Conservation (phyloP, 2,113 vertebrate species). For the Pangasianodon hypophthalmus region DNA sequence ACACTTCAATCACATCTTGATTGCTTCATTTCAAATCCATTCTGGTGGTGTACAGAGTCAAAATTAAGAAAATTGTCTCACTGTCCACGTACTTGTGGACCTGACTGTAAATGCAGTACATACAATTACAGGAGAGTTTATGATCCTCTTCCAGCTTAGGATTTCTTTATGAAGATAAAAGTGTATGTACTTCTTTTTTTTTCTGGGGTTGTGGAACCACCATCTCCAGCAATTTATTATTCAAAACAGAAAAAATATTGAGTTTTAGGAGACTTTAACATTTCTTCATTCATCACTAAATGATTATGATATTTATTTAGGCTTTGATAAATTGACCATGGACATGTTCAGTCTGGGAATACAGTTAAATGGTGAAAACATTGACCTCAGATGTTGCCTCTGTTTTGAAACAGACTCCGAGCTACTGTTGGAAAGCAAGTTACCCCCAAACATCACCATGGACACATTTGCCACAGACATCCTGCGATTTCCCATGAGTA, state of each 20-base stretch:
- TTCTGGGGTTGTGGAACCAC: not conserved
- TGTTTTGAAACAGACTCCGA: conserved; percentile 62
- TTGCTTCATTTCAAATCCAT: too few species aligned
- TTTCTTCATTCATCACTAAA: not conserved
- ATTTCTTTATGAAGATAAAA: not conserved
- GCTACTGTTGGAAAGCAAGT: conserved; percentile 70
- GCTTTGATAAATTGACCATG: not conserved
- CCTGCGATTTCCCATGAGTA: conserved; percentile 75
- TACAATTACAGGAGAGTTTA: not conserved
- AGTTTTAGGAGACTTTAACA: not conserved
- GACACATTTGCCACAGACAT: conserved; percentile 79
- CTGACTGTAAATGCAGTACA: not conserved
- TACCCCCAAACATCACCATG: conserved; percentile 83
- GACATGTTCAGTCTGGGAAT: not conserved
- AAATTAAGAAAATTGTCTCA: too few species aligned
- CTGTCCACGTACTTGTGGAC: too few species aligned
- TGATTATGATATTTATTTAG: not conserved
- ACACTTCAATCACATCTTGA: too few species aligned
- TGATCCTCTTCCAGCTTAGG: not conserved
- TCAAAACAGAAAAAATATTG: not conserved
- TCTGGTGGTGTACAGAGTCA: too few species aligned
- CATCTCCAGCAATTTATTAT: not conserved
- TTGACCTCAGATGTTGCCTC: conserved; percentile 16
- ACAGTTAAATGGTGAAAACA: not conserved
- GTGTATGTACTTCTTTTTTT: not conserved